Evolutionary conservation across 2,888 invertebrate species (phyloP), one percentile per base, ranked within the genome.

Genomic region (Cerastis leucographa): DNA sequence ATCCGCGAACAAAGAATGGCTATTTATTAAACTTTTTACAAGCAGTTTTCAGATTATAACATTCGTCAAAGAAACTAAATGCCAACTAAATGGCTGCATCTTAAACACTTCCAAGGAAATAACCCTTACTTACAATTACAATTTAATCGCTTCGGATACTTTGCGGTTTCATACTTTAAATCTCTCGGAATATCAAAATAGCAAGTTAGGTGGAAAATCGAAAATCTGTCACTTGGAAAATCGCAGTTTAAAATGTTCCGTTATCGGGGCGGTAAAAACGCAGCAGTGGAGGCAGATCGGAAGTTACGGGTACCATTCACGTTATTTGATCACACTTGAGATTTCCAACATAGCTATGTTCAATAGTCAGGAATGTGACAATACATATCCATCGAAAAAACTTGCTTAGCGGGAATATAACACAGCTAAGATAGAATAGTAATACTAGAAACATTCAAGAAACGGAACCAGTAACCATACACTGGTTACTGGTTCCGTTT

Each of bases 321-420:
- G 74, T 82, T 78, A 82, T 84, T 84, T 76, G 62, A 72, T 81
- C 65, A 74, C 79, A 81, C 35, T 67, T 70, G 40, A 69, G 51
- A 80, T 76, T 76, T 54, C 51, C 74, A 14, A 62, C 68, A 75
- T 71, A 73, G 25, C 40, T 56, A 78, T 64, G 66, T 67, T 77
- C 62, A 76, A 86, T 65, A 69, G 56, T 49, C 42, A 54, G 25
- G 29, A 61, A 25, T 51, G 29, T 22, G 17, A 22, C 46, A 64
- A 59, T 67, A 29, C 54, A 76, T 69, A 81, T 56, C 14, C 40
- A 76, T 56, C 7, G 70, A 74, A 72, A 76, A 65, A 74, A 76
- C 68, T 88, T 86, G 83, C 86, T 78, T 89, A 90, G 90, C 90
- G 88, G 87, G 88, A 91, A 88, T 81, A 77, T 83, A 83, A 85